These are phyloP conservation scores for Cephus cinctus DNA, from an alignment of 1,140 invertebrate species.

Conservation along the genomic window DNA sequence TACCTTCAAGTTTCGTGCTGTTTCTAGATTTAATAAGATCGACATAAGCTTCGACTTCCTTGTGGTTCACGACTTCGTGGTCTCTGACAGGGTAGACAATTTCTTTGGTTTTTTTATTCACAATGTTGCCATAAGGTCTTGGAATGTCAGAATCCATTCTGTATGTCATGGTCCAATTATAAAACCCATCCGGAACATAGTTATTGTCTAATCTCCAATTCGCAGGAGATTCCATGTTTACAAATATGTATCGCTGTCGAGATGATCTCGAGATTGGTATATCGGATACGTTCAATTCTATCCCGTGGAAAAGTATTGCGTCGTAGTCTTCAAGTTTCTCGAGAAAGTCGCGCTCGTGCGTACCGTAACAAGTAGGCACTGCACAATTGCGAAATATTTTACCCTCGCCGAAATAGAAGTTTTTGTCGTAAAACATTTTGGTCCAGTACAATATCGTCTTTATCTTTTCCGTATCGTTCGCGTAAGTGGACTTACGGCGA, in stretches of 20 bases:
- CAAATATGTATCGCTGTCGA: conserved; percentile 36
- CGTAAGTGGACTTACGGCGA: too few species aligned
- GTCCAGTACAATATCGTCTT: conserved; percentile 41
- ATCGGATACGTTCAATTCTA: conserved; percentile 19
- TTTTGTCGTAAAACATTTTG: conserved; percentile 27
- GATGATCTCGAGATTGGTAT: conserved; percentile 18
- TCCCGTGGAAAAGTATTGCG: conserved; percentile 35
- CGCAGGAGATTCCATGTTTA: conserved; percentile 38
- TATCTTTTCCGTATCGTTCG: too few species aligned
- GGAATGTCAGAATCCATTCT: conserved; percentile 63
- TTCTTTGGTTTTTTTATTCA: conserved; percentile 26
- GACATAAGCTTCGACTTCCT: too few species aligned
- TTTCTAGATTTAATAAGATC: too few species aligned
- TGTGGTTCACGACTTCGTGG: too few species aligned
- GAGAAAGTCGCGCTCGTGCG: conserved; percentile 10
- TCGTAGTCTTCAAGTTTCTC: conserved; percentile 25
- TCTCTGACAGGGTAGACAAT: conserved; percentile 32
- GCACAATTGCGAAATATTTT: conserved; percentile 27
- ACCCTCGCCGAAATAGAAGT: conserved; percentile 34
- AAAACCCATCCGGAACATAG: conserved; percentile 34
- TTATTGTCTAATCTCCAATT: conserved; percentile 21
- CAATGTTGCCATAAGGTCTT: conserved; percentile 54
- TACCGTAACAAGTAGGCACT: conserved; percentile 22
- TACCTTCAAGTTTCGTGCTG: too few species aligned
- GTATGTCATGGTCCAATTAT: conserved; percentile 69